Base-by-base conservation (phyloP, 1,140 invertebrate species). In the Cheumatopsyche charites region DNA sequence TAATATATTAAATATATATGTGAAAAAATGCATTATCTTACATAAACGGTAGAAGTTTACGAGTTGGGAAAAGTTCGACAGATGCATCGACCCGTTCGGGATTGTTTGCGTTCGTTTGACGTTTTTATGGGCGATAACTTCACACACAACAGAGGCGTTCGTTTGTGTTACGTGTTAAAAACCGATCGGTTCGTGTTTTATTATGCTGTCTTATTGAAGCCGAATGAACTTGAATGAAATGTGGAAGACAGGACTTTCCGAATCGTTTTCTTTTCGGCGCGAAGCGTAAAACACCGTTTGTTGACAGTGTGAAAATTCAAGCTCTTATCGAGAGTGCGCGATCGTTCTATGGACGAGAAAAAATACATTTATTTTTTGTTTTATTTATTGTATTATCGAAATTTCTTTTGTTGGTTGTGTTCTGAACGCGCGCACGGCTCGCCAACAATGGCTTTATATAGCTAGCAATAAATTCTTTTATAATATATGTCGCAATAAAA, bases 61-160 rank as follows among this genome's bases (percentile, higher is more conserved):
- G 43, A 15, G 7, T 36, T 62, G 7, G 61, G n/a, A n/a, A n/a
- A 62, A 47, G 61, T 62, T 13, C 61, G 17, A 25, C 23, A 62
- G 19, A 15, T 12, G 61, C 23, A 66, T 66, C 9, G 36, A 66
- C 41, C n/a, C n/a, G n/a, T 3, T 36, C 29, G 63, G 25, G 5
- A 66, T 52, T 70, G 72, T 73, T 73, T 73, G 72, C 72, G 19
- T 70, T 61, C 45, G 62, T 47, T 26, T 73, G 72, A 73, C 67
- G 58, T 67, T 73, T 73, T 70, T 73, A 73, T 70, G 43, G 72
- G 43, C 67, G 45, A 73, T 73, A 73, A 73, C 67, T 73, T 47
- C n/a, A 41, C 55, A n/a, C n/a, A 36, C 29, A 43, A 15, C 29
- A 13, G 61, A 42, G 23, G 36, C 62, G 23, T 63, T 41, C 62